These are phyloP conservation scores for Ganaspis sp. DNA, from an alignment of 1,140 invertebrate genomes.

Conservation along the genomic window DNA sequence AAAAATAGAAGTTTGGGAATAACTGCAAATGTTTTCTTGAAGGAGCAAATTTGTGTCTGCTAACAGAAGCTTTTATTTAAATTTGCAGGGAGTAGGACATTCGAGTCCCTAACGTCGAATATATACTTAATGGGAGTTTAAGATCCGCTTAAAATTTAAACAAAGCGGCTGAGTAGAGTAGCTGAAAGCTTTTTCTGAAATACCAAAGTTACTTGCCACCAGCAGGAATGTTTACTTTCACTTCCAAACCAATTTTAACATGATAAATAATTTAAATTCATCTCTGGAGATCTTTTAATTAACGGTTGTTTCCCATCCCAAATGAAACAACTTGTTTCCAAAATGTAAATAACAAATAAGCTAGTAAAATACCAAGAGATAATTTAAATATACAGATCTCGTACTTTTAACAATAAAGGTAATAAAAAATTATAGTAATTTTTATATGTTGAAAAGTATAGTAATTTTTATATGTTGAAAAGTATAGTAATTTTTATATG, in stretches of 20 bases:
- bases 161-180: neutral
- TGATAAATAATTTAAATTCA: neutral
- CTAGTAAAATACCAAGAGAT: no score
- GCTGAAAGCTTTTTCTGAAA: neutral
- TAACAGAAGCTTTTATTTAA: neutral
- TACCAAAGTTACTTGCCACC: neutral
- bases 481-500: no score
- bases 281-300: neutral
- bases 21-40: no score
- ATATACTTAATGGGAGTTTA: conserved; percentile 11
- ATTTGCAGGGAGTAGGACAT: neutral
- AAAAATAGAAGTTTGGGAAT: no score
- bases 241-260: neutral
- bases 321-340: neutral
- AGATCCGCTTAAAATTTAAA: neutral
- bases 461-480: no score
- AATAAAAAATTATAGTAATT: no score
- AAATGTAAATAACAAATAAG: neutral
- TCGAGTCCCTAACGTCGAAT: neutral
- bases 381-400: no score
- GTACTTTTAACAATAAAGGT: no score
- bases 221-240: conserved; percentile 17
- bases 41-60: no score
- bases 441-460: no score
- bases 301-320: neutral